Evolutionary conservation across 23 tunicate species (phyloP).

Genomic region (Clavelina lepadiformis): DNA sequence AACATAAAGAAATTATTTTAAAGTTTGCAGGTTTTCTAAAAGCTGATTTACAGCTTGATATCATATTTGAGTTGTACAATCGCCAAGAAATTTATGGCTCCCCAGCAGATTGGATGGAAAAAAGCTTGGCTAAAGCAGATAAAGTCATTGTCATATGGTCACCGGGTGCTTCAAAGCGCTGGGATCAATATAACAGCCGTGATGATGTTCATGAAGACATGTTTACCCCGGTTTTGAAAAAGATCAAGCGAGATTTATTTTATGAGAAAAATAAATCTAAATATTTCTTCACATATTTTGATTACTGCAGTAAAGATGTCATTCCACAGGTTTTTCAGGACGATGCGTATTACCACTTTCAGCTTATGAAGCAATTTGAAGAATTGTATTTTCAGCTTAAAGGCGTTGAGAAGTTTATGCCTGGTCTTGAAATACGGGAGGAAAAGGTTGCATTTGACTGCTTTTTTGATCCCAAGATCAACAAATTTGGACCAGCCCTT

Average conservation of each 20-base stretch:
- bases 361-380: conserved; percentile 58
- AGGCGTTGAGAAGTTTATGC: conserved; percentile 31
- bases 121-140: conserved; percentile 25
- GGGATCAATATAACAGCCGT: conserved; percentile 7
- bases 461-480: conserved; percentile 20
- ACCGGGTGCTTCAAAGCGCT: conserved; percentile 29
- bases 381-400: conserved; percentile 40
- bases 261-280: conserved; percentile 27
- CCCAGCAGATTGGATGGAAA: conserved; percentile 46
- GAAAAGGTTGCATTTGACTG: conserved; percentile 37
- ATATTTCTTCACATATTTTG: conserved; percentile 60
- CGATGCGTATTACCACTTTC: conserved; percentile 12
- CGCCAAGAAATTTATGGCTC: conserved; percentile 7
- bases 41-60: conserved; percentile 59
- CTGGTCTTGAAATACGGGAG: conserved; percentile 10
- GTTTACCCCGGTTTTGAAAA: conserved; percentile 53
- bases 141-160: conserved; percentile 73
- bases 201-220: conserved; percentile 19
- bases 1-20: conserved; percentile 41
- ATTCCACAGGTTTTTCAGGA: conserved; percentile 38
- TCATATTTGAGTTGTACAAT: conserved; percentile 35
- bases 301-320: conserved; percentile 27
- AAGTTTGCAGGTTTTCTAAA: conserved; percentile 42
- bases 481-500: conserved; percentile 29
- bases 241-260: conserved; percentile 37